phyloP scores from a whole-genome alignment of 2,888 invertebrate species.

The Tetragonisca angustula region DNA sequence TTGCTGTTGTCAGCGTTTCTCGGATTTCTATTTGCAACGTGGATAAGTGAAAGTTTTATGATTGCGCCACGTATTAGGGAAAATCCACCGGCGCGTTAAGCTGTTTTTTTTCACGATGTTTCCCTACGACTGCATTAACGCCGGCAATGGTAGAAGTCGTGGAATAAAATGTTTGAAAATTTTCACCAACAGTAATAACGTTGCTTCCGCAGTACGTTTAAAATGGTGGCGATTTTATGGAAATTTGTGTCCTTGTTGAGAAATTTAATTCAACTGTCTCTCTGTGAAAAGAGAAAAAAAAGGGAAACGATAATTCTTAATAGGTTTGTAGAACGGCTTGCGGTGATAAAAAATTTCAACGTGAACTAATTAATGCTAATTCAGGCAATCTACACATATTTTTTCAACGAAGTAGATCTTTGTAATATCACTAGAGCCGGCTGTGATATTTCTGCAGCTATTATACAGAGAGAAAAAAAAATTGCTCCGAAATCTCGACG shows the following conservation, averaged over 20 bases:
- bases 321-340: too few relatives aligned
- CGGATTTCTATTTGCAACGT: constrained; percentile 12
- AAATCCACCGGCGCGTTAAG: not conserved
- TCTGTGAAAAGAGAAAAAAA: too few relatives aligned
- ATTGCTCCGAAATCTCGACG: constrained; percentile 5
- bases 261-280: too few relatives aligned
- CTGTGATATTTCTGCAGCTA: constrained; percentile 6
- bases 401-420: not conserved
- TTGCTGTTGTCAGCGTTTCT: constrained; percentile 2
- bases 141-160: not conserved
- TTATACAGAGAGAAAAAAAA: constrained; percentile 4
- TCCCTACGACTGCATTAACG: too few relatives aligned
- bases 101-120: constrained; percentile 6
- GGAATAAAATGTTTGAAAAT: not conserved
- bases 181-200: not conserved
- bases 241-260: not conserved
- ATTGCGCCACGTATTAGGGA: not conserved
- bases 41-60: constrained; percentile 19
- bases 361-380: too few relatives aligned
- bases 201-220: not conserved
- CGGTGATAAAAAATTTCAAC: too few relatives aligned
- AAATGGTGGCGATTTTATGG: not conserved
- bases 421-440: not conserved
- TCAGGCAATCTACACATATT: not conserved
- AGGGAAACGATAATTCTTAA: too few relatives aligned